Percentiles rank a stretch among this genome's conserved stretches.
Evolutionary conservation across 1,140 invertebrate genomes (phyloP).

Genomic region (Hypsibius dujardini): DNA sequence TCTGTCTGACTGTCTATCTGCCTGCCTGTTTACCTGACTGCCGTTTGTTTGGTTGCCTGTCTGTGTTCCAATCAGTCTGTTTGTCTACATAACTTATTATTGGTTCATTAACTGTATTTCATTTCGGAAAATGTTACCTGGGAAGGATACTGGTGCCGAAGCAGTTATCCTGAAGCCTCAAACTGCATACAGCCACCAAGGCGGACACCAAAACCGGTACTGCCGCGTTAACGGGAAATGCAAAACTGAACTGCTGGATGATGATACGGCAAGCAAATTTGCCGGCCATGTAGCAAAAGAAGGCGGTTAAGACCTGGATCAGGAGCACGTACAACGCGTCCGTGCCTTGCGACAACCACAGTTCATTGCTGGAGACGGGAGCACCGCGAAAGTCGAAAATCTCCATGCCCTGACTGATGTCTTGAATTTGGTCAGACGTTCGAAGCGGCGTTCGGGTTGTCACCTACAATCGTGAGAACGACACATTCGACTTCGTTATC

Average conservation of each 20-base stretch:
- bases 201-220: slow-evolving; percentile 73
- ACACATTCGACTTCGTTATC: no score
- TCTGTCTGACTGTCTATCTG: no score
- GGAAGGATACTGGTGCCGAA: slow-evolving; percentile 33
- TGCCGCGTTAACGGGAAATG: slow-evolving; percentile 75
- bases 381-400: not conserved
- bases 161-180: slow-evolving; percentile 64
- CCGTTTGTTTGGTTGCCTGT: no score
- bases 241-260: slow-evolving; percentile 87
- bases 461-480: not conserved
- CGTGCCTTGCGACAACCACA: slow-evolving; percentile 30
- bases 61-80: no score
- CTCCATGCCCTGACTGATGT: not conserved
- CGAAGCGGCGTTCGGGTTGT: not conserved
- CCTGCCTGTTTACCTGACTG: no score
- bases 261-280: slow-evolving; percentile 91
- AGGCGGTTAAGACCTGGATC: slow-evolving; percentile 60
- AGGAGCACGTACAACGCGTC: slow-evolving; percentile 56
- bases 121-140: slow-evolving; percentile 21
- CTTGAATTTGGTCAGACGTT: not conserved
- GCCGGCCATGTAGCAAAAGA: slow-evolving; percentile 71
- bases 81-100: not conserved
- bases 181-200: slow-evolving; percentile 66
- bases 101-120: not conserved
- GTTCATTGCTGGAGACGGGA: slow-evolving; percentile 9